Base-by-base conservation (phyloP, 2,113 vertebrate species). In the Bujurquina vittata region DNA sequence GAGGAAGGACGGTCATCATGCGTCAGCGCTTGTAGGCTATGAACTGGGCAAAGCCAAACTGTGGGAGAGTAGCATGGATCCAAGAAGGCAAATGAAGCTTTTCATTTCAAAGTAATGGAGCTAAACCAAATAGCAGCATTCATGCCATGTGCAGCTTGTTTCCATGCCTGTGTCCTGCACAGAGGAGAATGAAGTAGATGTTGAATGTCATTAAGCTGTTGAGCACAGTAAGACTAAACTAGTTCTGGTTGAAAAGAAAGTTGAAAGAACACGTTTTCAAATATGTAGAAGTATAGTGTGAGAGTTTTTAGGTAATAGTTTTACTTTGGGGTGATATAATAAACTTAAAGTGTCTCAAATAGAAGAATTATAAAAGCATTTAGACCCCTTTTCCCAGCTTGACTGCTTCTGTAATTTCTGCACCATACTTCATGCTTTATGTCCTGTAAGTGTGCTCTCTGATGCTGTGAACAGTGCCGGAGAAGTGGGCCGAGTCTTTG, bases 1-100 rank as follows among this genome's bases (percentile, higher is more conserved):
- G 72, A 77, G 52, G 62, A 77, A 79, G 55, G 2, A 67, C 4
- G 7, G 33, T 74, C 77, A 31, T 63, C 46, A 62, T 43, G 81
- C 54, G 33, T 37, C 69, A 56, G 46, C 72, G 65, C 33, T 31
- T 74, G 33, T 0, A 56, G 76, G 65, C 52, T 77, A 60, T 67
- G 74, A 84, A 49, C 11, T 31, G 57, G 65, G 29, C 0, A 75
- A 60, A 59, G 40, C 12, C 46, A 29, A 9, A 56, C 23, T 22
- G 40, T 40, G 59, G 55, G 43, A 72, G 22, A 18, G 7, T n/a
- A 49, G 35, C 31, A 37, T 4, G 1, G 35, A 77, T 40, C 3
- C 2, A 57, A 5, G 49, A 46, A 22, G n/a, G 17, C 33, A 77
- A 72, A 86, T 31, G 20, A 54, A 79, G 46, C 46, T 54, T 54